Evolutionary conservation across 1,140 invertebrate genomes (phyloP).

Genomic region (Zaprionus tsacasi): DNA sequence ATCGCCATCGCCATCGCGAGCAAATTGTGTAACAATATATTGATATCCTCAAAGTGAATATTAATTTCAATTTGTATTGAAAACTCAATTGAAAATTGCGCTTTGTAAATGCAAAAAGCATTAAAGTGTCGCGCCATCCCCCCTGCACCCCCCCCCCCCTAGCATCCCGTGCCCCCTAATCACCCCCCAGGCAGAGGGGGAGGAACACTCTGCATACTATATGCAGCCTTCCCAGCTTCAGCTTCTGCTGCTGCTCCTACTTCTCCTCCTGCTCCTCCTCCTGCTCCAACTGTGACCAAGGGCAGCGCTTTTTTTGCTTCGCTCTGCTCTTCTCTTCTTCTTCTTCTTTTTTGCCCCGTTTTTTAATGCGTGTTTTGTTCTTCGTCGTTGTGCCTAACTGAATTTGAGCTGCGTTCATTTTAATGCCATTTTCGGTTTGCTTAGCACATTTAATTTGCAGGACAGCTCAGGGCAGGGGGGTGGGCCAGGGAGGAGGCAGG

Average conservation of each 20-base stretch:
- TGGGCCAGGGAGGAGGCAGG: not conserved
- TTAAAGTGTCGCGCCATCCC: constrained; percentile 20
- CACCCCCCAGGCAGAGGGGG: too few species aligned
- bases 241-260: not conserved
- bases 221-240: not conserved
- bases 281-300: not conserved
- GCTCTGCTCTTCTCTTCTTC: not conserved
- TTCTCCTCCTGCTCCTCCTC: too few species aligned
- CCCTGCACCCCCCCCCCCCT: not conserved
- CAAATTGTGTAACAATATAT: constrained; percentile 45
- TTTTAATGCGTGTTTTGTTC: constrained; percentile 12
- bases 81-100: constrained; percentile 64
- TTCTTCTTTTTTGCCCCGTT: not conserved
- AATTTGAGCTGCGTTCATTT: constrained; percentile 55
- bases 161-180: not conserved
- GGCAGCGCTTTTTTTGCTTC: not conserved
- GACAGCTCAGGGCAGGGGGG: not conserved
- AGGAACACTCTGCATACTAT: not conserved
- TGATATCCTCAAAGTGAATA: constrained; percentile 75
- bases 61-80: constrained; percentile 76
- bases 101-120: constrained; percentile 28
- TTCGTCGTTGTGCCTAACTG: constrained; percentile 56
- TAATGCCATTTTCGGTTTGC: constrained; percentile 44
- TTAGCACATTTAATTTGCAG: constrained; percentile 46
- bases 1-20: not conserved